Conservation (phyloP, 2,888 invertebrate species). For the Pyrochroa serraticornis region DNA sequence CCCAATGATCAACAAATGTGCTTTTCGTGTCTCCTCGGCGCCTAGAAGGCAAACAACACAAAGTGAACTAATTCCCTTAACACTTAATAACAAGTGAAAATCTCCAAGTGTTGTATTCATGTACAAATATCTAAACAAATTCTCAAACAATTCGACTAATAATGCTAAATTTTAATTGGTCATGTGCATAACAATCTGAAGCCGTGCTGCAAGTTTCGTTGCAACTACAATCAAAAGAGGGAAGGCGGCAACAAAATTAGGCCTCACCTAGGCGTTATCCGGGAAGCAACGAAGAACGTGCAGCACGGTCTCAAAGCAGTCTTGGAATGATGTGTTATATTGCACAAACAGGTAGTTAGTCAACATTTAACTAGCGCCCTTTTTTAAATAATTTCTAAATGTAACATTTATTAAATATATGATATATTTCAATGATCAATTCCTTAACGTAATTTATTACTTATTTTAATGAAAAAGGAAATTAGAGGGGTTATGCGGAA, state of each 20-base stretch:
- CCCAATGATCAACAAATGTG: conserved; percentile 27
- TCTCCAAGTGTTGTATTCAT: conserved; percentile 8
- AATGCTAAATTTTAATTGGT: conserved; percentile 39
- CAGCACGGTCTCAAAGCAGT: conserved; percentile 48
- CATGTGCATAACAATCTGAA: conserved; percentile 43
- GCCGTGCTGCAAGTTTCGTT: conserved; percentile 33
- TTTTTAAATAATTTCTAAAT: conserved; percentile 27
- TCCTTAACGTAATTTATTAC: conserved; percentile 19
- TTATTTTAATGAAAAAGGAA: conserved; percentile 12
- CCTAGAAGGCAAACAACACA: conserved; percentile 4
- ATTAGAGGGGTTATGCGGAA: conserved; percentile 12
- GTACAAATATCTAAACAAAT: conserved; percentile 20
- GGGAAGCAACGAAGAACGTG: conserved; percentile 11
- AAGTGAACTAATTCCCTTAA: conserved; percentile 19
- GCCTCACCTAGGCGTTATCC: neutral
- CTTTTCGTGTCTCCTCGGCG: conserved; percentile 13
- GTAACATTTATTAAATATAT: conserved; percentile 31
- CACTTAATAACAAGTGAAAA: conserved; percentile 23
- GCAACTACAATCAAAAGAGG: neutral
- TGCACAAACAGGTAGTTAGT: conserved; percentile 31
- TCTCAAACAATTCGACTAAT: conserved; percentile 13
- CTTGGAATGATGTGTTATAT: conserved; percentile 45
- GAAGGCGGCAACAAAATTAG: neutral
- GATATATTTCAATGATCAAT: conserved; percentile 22
- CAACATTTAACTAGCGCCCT: conserved; percentile 26